Evolutionary conservation across 2,797 vertebrate genomes (phyloP), one percentile per base, ranked within the genome.

Genomic region (Benthosema pterotum): DNA sequence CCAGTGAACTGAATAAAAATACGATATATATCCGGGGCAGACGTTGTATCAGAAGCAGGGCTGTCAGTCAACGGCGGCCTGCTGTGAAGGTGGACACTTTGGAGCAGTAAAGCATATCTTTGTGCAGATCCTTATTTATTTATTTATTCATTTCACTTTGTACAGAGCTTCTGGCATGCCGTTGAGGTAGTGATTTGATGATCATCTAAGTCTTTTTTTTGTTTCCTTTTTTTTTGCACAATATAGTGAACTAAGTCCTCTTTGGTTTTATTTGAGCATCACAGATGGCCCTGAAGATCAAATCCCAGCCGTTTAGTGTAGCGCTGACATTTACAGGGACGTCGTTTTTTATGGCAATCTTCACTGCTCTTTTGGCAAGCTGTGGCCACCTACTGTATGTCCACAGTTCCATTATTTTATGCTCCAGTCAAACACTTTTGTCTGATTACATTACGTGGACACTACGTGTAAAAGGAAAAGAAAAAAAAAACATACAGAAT

Each of bases 291-390:
- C 11, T 18, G 13, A 60, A 48, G 67, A 57, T 52, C 49, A 15
- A 83, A 77, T 70, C 74, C 54, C 69, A 53, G 49, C 60, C 14
- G 2, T 82, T 84, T 82, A 76, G 32, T 5, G 77, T 53, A 59
- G 60, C 18, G 0, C 49, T 72, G 83, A 87, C 76, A 83, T 89
- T 88, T 87, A 87, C 65, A 69, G 71, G 51, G 65, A 19, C 58
- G 69, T 51, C 16, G 8, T 18, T 58, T n/a, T 78, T 76, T 67
- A 71, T 66, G 52, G 63, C 65, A 59, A n/a, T 64, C 74, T 65
- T 71, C 11, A 2, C 73, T 74, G 52, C 64, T 75, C 60, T 51
- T 75, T n/a, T 16, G 15, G 57, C 64, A 68, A 74, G 22, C 2
- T 11, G 32, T 28, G 57, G 53, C 62, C 58, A 69, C 32, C 77